Base-by-base conservation (phyloP, 37 sponge, comb jelly and placozoan species). In the Geodia barretti region DNA sequence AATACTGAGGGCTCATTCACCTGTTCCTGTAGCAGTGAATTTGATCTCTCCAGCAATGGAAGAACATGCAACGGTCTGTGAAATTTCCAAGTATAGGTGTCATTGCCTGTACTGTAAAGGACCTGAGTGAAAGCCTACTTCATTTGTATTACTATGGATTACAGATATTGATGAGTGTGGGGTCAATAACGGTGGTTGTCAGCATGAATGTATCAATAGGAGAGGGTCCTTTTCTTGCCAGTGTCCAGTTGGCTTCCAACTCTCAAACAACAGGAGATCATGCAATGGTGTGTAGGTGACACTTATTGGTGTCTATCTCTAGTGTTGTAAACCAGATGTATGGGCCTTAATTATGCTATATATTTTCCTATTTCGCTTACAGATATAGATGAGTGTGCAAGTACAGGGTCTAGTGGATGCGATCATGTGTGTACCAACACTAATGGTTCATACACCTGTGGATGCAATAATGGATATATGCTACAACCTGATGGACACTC, bases 141-240 rank as follows among this genome's bases (percentile, higher is more conserved):
- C n/a, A n/a, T n/a, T n/a, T n/a, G n/a, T n/a, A n/a, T n/a, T n/a
- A n/a, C n/a, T n/a, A n/a, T n/a, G n/a, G 7, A 21, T 41, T 42
- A 5, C 63, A 85, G 85, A 85, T 72, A 71, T 85, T 30, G 39
- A 85, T 78, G 85, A 85, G 54, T 85, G 85, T 85, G 21, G n/a
- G 25, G 69, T 61, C 40, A 81, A 76, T 39, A 87, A 87, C 80
- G 87, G 87, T 25, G 87, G 87, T 1, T 87, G 87, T 75, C 25
- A 82, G 30, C 63, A 75, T 1, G 24, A 26, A 17, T 87, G 87
- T 69, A 43, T 68, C 29, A 74, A 87, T 28, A 76, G 4, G 35
- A 20, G 19, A 37, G 81, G 81, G n/a, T 78, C 79, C n/a, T 83
- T 70, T 43, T 8, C 0, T 0, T 88, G 89, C 61, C 37, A 54